A percentile compares a stretch with the other conserved stretches of the same genome.
Evolutionary conservation across 2,888 invertebrate species (phyloP).

Genomic region (Syritta pipiens): DNA sequence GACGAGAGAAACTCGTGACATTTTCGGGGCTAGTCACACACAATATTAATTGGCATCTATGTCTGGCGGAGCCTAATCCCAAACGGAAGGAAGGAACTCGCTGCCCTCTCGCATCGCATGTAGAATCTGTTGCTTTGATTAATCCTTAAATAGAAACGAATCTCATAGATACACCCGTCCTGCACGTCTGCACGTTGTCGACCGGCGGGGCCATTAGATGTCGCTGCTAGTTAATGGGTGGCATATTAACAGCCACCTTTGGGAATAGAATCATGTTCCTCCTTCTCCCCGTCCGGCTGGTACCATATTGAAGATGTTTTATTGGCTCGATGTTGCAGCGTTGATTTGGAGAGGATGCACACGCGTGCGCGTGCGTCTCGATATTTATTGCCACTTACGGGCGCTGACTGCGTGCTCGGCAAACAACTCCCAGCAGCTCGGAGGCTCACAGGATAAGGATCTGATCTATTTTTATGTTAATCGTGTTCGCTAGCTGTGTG

Average conservation of each 20-base stretch:
- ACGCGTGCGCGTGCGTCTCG: constrained; percentile 45
- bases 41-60: constrained; percentile 69
- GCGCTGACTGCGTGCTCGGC: constrained; percentile 56
- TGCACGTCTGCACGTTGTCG: not conserved
- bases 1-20: constrained; percentile 54
- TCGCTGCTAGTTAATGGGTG: constrained; percentile 66
- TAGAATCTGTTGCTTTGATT: constrained; percentile 58
- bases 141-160: constrained; percentile 64
- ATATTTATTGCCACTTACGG: constrained; percentile 66
- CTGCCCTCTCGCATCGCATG: constrained; percentile 24
- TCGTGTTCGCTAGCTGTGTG: constrained; percentile 63
- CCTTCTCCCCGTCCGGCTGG: constrained; percentile 37
- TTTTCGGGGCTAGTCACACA: constrained; percentile 61
- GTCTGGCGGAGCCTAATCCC: constrained; percentile 28
- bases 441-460: constrained; percentile 43
- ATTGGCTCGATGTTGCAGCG: constrained; percentile 42
- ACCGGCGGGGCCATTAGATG: constrained; percentile 60
- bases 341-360: constrained; percentile 35
- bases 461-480: constrained; percentile 69
- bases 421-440: constrained; percentile 22
- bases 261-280: constrained; percentile 62
- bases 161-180: constrained; percentile 56
- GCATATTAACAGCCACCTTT: constrained; percentile 67
- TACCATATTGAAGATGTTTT: constrained; percentile 66
- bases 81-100: constrained; percentile 61